Evolutionary conservation across 2,888 invertebrate genomes (phyloP).

Genomic region (Leuctra nigra): DNA sequence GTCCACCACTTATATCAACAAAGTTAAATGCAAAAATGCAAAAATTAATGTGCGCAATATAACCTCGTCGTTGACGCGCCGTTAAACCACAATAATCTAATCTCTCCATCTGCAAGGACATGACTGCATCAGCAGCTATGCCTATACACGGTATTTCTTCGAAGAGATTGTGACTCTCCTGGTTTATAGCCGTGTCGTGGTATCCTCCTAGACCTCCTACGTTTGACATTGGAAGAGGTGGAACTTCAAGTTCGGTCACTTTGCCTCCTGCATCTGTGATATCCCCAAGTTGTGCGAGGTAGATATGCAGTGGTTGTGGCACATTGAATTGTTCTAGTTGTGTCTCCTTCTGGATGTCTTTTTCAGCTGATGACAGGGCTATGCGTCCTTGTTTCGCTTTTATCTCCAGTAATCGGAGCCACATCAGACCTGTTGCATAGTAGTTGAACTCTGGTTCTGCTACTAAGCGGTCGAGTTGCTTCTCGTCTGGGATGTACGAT

Average conservation of each 20-base stretch:
- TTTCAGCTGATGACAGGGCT: constrained; percentile 31
- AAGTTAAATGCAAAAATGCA: too few species aligned
- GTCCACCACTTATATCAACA: too few species aligned
- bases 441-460: constrained; percentile 2
- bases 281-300: constrained; percentile 32
- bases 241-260: constrained; percentile 30
- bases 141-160: constrained; percentile 35
- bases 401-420: constrained; percentile 30
- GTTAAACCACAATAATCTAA: too few species aligned
- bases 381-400: constrained; percentile 31
- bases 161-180: constrained; percentile 34
- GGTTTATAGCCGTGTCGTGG: constrained; percentile 31
- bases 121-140: constrained; percentile 35
- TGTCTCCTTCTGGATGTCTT: constrained; percentile 31
- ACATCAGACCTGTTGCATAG: constrained; percentile 32
- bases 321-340: constrained; percentile 32
- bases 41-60: too few species aligned
- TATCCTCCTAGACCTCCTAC: constrained; percentile 34
- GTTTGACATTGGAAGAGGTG: constrained; percentile 31
- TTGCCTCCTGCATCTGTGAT: constrained; percentile 34
- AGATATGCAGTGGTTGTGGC: constrained; percentile 32
- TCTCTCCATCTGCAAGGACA: too few species aligned
- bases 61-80: too few species aligned
- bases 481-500: constrained; percentile 7
- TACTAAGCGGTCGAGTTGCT: constrained; percentile 2